phyloP scores from a whole-genome alignment of 2,113 vertebrate species.

The Anseranas semipalmata region DNA sequence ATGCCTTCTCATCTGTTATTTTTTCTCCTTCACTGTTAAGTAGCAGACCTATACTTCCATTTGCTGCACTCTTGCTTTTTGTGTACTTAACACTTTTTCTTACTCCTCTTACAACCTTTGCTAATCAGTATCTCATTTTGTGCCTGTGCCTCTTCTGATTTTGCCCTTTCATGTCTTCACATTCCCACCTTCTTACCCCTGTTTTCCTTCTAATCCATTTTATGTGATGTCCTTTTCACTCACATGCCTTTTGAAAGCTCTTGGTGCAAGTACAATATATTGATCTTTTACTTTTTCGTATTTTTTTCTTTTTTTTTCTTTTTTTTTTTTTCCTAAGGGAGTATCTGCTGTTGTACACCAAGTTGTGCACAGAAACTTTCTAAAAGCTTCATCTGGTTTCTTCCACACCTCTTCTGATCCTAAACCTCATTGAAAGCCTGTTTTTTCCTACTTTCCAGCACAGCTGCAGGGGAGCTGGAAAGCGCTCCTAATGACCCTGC shows the following conservation, averaged over 20 bases:
- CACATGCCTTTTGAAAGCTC: conserved; percentile 6
- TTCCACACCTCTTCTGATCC: background rate
- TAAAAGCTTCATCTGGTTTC: background rate
- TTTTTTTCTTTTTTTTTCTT: background rate
- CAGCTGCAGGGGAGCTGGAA: background rate
- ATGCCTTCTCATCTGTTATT: conserved; percentile 49
- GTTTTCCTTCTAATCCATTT: conserved; percentile 55
- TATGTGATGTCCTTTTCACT: conserved; percentile 42
- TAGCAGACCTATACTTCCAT: conserved; percentile 60
- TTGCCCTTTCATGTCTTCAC: conserved; percentile 41
- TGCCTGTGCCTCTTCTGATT: conserved; percentile 48
- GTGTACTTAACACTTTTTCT: conserved; percentile 57
- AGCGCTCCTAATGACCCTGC: background rate
- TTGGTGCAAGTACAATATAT: conserved; percentile 17
- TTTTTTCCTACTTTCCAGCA: background rate
- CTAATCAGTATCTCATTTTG: conserved; percentile 68
- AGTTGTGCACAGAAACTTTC: conserved; percentile 1
- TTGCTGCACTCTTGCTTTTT: conserved; percentile 60
- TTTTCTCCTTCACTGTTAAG: conserved; percentile 48
- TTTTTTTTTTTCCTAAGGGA: background rate
- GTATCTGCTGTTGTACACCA: background rate
- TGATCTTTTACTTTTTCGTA: conserved; percentile 37
- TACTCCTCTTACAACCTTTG: conserved; percentile 44
- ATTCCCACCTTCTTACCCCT: background rate
- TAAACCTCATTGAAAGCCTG: background rate